Percentiles rank a stretch among this genome's conserved stretches.
Evolutionary conservation across 2,797 vertebrate species (phyloP).

Genomic region (Novumbra hubbsi): DNA sequence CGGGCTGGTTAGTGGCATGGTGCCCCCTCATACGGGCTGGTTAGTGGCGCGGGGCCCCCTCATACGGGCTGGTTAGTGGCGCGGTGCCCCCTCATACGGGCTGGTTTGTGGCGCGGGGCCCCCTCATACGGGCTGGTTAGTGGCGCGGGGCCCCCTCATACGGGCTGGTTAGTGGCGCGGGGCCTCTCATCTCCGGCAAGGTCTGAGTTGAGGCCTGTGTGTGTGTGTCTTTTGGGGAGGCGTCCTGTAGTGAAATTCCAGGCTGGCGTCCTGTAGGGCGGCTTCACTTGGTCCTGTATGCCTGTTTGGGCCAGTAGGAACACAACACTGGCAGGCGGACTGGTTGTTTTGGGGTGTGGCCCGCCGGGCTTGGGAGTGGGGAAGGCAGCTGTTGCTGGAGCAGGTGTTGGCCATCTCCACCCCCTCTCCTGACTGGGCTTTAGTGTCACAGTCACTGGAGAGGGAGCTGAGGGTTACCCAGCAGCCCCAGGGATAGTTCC

Average conservation of each 20-base stretch:
- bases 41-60: no score
- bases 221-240: background rate
- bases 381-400: slow-evolving; percentile 47
- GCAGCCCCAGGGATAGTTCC: background rate
- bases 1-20: no score
- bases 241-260: background rate
- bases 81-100: no score
- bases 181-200: background rate
- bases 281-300: background rate
- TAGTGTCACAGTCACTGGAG: slow-evolving; percentile 10
- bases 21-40: slow-evolving; percentile 1
- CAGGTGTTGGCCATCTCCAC: slow-evolving; percentile 42
- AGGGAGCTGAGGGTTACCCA: background rate
- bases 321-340: background rate
- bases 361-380: slow-evolving; percentile 32
- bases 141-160: no score
- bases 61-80: no score
- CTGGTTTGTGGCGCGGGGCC: slow-evolving; percentile 10
- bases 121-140: background rate
- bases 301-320: background rate
- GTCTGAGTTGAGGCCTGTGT: background rate
- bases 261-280: background rate
- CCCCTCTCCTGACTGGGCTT: slow-evolving; percentile 19
- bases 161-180: no score
- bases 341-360: slow-evolving; percentile 22